Evolutionary conservation across 2,113 vertebrate species (phyloP).

Genomic region (Menura novaehollandiae): DNA sequence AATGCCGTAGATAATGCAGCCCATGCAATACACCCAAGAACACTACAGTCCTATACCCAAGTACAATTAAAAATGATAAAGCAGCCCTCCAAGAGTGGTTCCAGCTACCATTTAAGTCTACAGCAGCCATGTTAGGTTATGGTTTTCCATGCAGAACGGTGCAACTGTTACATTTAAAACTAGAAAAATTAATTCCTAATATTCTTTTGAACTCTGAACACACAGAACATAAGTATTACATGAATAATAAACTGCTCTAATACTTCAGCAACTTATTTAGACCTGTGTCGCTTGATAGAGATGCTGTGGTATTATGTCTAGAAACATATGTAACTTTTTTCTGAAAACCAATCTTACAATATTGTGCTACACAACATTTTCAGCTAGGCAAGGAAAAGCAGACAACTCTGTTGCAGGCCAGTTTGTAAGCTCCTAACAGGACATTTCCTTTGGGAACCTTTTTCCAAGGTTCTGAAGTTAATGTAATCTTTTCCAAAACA

Average conservation of each 20-base stretch:
- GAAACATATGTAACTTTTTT: constrained; percentile 34
- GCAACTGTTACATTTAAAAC: constrained; percentile 68
- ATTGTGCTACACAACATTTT: constrained; percentile 57
- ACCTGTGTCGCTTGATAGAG: constrained; percentile 56
- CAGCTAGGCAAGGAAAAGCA: constrained; percentile 60
- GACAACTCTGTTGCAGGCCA: constrained; percentile 56
- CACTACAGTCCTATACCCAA: constrained; percentile 83
- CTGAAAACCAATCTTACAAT: constrained; percentile 58
- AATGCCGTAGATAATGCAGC: constrained; percentile 84
- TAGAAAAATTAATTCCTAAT: constrained; percentile 63
- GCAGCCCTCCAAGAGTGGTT: constrained; percentile 78
- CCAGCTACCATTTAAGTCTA: constrained; percentile 76
- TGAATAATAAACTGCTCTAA: constrained; percentile 67
- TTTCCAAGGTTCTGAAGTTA: constrained; percentile 8
- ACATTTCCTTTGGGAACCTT: constrained; percentile 6
- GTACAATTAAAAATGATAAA: constrained; percentile 73
- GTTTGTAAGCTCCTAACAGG: constrained; percentile 11
- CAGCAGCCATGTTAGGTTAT: constrained; percentile 74
- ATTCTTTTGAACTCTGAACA: constrained; percentile 67
- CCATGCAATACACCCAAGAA: constrained; percentile 92
- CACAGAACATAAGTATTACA: constrained; percentile 62
- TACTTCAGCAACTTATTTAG: constrained; percentile 65
- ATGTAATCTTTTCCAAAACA: background rate
- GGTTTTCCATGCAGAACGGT: constrained; percentile 78
- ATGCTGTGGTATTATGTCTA: constrained; percentile 34